Base-by-base conservation (phyloP, 1,140 invertebrate species). In the Olivierus martensii region DNA sequence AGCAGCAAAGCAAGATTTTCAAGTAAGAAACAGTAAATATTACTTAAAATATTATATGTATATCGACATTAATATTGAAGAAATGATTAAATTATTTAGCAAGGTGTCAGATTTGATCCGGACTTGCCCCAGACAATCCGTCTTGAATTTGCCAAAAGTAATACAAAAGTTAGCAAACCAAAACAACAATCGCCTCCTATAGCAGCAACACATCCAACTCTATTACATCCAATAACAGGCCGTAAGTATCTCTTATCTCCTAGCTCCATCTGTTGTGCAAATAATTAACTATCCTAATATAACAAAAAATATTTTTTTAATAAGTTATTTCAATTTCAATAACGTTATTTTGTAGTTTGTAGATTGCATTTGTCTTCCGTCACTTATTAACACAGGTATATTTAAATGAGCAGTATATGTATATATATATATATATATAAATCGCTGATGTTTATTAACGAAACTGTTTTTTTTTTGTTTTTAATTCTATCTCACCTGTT, bases 71-170 rank as follows among this genome's bases (percentile, higher is more conserved):
- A 49, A n/a, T 47, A 21, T 19, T 17, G 28, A 45, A n/a, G n/a
- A 19, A 37, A 15, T 49, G 19, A 48, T 37, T 45, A 5, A n/a
- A 34, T 14, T n/a, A 45, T 82, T 78, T 84, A 91, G 85, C 85
- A 98, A 88, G 93, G 93, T 74, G 90, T 97, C 75, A 83, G 91
- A 76, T 98, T 98, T 80, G 93, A 98, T 81, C 94, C 94, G 73
- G 94, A 99, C 79, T 87, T 96, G 80, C 90, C 92, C 73, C 94
- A 99, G 84, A 97, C 94, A 69, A 92, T 99, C 78, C 84, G 96
- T 73, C 84, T 99, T 79, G 96, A 99, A 83, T 98, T 99, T 82
- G 96, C 96, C 77, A 97, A 98, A 83, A 97, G 93, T 81, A 99
- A 99, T 83, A 99, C 96, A 74, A 99, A 99, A 84, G 95, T 99